Conservation (phyloP, 2,797 vertebrate species). For the Anniella stebbinsi region DNA sequence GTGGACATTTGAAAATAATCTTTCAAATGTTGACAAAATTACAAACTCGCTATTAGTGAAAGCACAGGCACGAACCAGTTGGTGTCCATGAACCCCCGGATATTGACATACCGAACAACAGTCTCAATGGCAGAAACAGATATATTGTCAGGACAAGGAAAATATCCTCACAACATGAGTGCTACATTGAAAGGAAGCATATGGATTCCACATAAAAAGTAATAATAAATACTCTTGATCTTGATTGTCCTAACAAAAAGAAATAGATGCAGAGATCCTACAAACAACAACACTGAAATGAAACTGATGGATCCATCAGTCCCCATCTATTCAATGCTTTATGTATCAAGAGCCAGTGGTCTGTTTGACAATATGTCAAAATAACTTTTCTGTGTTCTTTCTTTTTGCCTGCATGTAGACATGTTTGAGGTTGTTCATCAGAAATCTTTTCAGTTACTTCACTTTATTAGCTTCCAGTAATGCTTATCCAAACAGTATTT, state of each 20-base stretch:
- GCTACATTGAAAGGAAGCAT: background rate
- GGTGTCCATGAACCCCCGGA: background rate
- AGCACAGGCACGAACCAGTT: background rate
- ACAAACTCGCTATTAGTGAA: background rate
- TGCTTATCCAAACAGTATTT: conserved; percentile 65
- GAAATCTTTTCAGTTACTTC: conserved; percentile 33
- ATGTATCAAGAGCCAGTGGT: conserved; percentile 31
- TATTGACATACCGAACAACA: background rate
- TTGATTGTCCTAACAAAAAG: background rate
- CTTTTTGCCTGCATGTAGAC: conserved; percentile 34
- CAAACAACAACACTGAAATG: background rate
- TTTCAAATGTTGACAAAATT: background rate
- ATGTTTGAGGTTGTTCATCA: conserved; percentile 14
- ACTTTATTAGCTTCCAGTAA: conserved; percentile 55
- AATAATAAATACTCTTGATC: background rate
- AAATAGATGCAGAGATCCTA: background rate
- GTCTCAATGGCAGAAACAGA: background rate
- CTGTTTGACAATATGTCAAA: conserved; percentile 44
- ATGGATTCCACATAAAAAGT: background rate
- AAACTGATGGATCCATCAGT: background rate
- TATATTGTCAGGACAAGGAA: too few relatives aligned
- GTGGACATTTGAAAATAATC: background rate
- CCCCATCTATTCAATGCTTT: conserved; percentile 40
- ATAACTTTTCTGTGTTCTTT: conserved; percentile 18
- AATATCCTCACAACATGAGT: background rate